Base-by-base conservation (phyloP, 1,140 invertebrate species). In the Scylla paramamosain region DNA sequence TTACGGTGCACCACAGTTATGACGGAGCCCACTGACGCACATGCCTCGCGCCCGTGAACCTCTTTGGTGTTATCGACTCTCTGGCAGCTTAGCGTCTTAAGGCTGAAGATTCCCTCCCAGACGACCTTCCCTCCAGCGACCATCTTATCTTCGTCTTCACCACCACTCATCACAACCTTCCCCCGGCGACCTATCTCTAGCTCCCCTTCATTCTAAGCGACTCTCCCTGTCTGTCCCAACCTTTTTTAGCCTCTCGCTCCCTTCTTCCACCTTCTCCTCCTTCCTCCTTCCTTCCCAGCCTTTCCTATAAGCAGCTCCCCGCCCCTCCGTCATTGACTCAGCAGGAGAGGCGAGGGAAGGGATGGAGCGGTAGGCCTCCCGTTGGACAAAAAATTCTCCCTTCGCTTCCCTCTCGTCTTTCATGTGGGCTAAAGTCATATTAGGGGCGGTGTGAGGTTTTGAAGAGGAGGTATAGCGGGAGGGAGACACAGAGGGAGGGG, bases 341-440 rank as follows among this genome's bases (percentile, higher is more conserved):
- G 90, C 90, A 46, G 90, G 90, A 91, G 90, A 39, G 52, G 31
- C 90, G 48, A 39, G 59, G 32, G 28, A 39, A 91, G 59, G 59
- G 90, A 77, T 1, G 25, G 29, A 25, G 39, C 14, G 28, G 90
- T 77, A 91, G 90, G 90, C 90, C 90, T 91, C 90, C 29, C 52
- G 90, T 10, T 20, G 52, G 90, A 46, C 29, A n/a, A 91, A 91
- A 77, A 91, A 77, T 31, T 12, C 52, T 77, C 52, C 52, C 90
- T 77, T 67, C 52, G 29, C 25, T 91, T 31, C 52, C 67, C 67
- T 59, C 48, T 91, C 90, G 52, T 91, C 52, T 32, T 91, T 91
- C 90, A 91, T 77, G n/a, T 91, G 90, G 84, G 90, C 90, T 91
- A 91, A 91, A 91, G 90, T 91, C 90, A 91, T 77, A 91, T 91